Evolutionary conservation across 1,140 invertebrate genomes (phyloP), one percentile per base, ranked within the genome.

Genomic region (Pogonomyrmex californicus): DNA sequence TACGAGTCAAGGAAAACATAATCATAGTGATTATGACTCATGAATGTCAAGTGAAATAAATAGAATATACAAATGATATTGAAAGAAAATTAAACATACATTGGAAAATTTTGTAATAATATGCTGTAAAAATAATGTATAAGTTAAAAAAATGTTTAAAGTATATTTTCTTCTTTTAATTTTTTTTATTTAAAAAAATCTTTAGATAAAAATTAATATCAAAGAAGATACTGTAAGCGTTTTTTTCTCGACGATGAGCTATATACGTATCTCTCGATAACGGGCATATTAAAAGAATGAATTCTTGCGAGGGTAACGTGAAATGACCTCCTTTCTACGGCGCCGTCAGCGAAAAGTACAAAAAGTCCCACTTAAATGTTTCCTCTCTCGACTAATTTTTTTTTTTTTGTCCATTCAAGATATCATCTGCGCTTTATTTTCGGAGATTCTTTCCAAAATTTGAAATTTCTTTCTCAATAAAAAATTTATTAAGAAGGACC

Each of bases 321-420:
- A 17, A 12, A 1, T n/a, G 60, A 58, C 30, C 51, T 70, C 38
- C 51, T 81, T 70, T 81, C 23, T 58, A 70, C 49, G 60, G 36
- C 44, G 41, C 63, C 12, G 56, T 14, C 47, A 65, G 76, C 33
- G 38, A 30, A n/a, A 58, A 81, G 36, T 56, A 23, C 38, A 56
- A 81, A 81, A 79, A 77, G n/a, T 63, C 30, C 17, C 30, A 30
- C 14, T 58, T 81, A 44, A 41, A 79, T 4, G 41, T 65, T 65
- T 12, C 38, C 44, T 63, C 33, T 63, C 17, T 49, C n/a, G 58
- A n/a, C 14, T 41, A 49, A 70, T 51, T 7, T 12, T 23, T 23
- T 23, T 23, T 23, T 23, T 23, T 41, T 65, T 23, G 33, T 41
- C 10, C 38, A 79, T 38, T 23, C 12, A 36, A 9, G 5, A n/a